Evolutionary conservation across 1,140 invertebrate species (phyloP).

Genomic region (Lasioglossum albipes): DNA sequence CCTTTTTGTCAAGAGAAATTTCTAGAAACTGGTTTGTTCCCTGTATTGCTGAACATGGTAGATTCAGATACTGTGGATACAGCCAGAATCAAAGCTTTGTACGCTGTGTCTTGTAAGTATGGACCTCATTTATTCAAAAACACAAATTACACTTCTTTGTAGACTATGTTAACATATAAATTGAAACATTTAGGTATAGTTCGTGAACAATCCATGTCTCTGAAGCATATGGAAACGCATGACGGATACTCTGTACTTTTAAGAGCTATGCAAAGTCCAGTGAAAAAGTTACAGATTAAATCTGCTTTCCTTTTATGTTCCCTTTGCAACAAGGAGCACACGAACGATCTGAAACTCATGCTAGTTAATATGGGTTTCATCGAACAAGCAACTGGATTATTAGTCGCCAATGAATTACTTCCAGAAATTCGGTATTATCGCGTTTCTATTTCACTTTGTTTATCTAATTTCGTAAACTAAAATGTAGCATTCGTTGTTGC

Average conservation of each 20-base stretch:
- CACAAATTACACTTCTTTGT: neutral
- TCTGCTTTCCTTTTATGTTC: conserved; percentile 85
- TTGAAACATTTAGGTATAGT: conserved; percentile 80
- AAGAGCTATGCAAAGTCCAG: conserved; percentile 81
- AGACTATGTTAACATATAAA: conserved; percentile 8
- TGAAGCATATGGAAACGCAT: conserved; percentile 82
- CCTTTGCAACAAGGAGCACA: conserved; percentile 81
- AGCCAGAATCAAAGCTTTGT: conserved; percentile 85
- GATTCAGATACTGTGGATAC: conserved; percentile 82
- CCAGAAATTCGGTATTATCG: conserved; percentile 72
- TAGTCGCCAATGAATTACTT: conserved; percentile 75
- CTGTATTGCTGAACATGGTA: conserved; percentile 84
- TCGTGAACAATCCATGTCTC: conserved; percentile 81
- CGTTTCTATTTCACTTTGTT: conserved; percentile 5
- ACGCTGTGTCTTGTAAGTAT: conserved; percentile 87
- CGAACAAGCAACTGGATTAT: conserved; percentile 80
- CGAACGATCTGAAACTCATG: conserved; percentile 80
- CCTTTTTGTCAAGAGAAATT: conserved; percentile 86
- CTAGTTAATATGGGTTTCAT: conserved; percentile 83
- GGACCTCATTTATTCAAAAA: neutral
- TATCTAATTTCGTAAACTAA: neutral
- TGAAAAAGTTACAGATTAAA: conserved; percentile 85
- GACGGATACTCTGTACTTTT: conserved; percentile 84
- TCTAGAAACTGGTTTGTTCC: conserved; percentile 83
- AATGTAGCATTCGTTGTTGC: conserved; percentile 49